A percentile compares a stretch with the other conserved stretches of the same genome.
These are phyloP conservation scores for Caracal caracal DNA, from an alignment of 2,113 vertebrate species.

Conservation along the genomic window DNA sequence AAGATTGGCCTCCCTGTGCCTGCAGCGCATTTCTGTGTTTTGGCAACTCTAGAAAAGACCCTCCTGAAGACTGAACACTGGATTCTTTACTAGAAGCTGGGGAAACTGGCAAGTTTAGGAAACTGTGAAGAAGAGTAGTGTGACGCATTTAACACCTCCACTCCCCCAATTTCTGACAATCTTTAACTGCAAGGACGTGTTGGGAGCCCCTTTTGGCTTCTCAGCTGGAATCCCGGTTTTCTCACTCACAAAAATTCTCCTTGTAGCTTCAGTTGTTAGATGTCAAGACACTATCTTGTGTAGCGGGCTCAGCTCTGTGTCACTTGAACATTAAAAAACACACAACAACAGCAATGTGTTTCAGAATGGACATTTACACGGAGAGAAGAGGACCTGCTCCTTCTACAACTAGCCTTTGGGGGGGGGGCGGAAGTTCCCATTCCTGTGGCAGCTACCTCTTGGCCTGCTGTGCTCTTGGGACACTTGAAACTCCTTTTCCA, in stretches of 20 bases:
- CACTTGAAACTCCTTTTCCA: background rate
- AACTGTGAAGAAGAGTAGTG: slow-evolving; percentile 65
- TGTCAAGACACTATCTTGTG: background rate
- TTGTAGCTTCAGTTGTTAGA: background rate
- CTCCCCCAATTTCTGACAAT: slow-evolving; percentile 66
- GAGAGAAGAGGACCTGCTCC: background rate
- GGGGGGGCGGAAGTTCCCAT: background rate
- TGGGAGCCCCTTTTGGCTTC: slow-evolving; percentile 70
- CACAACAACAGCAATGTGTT: background rate
- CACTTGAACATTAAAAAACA: background rate
- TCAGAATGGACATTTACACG: background rate
- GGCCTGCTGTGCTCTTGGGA: background rate
- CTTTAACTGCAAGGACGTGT: slow-evolving; percentile 59
- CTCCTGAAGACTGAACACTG: slow-evolving; percentile 67
- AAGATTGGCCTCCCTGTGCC: background rate
- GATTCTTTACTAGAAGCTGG: slow-evolving; percentile 66
- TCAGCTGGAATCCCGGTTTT: slow-evolving; percentile 21
- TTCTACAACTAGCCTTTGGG: background rate
- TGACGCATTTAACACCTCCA: slow-evolving; percentile 51
- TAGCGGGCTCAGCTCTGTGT: background rate
- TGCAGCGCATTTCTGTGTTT: background rate
- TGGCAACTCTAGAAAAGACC: background rate
- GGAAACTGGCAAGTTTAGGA: slow-evolving; percentile 77
- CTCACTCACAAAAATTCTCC: slow-evolving; percentile 49
- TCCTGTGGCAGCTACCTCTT: background rate